Percentiles rank a stretch among this genome's conserved stretches.
phyloP scores from a whole-genome alignment of 2,113 vertebrate genomes.

The Callopanchax toddi region DNA sequence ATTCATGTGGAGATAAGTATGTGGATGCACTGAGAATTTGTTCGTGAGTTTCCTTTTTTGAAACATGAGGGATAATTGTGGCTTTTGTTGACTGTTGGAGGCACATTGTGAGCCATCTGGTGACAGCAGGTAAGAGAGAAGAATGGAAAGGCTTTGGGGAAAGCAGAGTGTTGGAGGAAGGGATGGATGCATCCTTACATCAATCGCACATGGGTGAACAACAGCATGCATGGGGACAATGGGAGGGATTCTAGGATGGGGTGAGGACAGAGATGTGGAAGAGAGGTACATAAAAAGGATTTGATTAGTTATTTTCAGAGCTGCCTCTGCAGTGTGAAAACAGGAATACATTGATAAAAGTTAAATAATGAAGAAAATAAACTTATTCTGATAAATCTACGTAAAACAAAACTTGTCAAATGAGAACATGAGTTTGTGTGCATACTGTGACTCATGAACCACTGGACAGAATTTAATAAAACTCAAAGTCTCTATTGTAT shows the following conservation, averaged over 20 bases:
- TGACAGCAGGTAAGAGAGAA: conserved; percentile 70
- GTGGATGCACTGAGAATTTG: conserved; percentile 12
- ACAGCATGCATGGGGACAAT: conserved; percentile 49
- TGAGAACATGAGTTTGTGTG: no score
- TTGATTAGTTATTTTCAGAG: no score
- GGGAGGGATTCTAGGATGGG: conserved; percentile 27
- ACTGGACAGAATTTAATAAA: no score
- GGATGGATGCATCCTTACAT: conserved; percentile 58
- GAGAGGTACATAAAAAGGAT: no score
- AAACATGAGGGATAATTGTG: conserved; percentile 74
- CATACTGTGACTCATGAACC: no score
- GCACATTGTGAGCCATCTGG: conserved; percentile 80
- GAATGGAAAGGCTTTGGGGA: conserved; percentile 61
- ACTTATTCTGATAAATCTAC: no score
- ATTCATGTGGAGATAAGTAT: conserved; percentile 10
- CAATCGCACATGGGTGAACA: conserved; percentile 69
- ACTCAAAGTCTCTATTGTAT: no score
- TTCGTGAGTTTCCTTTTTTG: conserved; percentile 56
- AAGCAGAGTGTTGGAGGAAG: conserved; percentile 42
- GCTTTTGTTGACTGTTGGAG: conserved; percentile 71
- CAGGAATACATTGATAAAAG: no score
- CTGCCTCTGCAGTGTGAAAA: no score
- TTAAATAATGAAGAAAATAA: no score
- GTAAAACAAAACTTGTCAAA: no score
- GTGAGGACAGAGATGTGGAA: not conserved